These are phyloP conservation scores for Gnathonemus echidnorhynchus DNA, from an alignment of 2,113 vertebrate species.

Conservation along the genomic window DNA sequence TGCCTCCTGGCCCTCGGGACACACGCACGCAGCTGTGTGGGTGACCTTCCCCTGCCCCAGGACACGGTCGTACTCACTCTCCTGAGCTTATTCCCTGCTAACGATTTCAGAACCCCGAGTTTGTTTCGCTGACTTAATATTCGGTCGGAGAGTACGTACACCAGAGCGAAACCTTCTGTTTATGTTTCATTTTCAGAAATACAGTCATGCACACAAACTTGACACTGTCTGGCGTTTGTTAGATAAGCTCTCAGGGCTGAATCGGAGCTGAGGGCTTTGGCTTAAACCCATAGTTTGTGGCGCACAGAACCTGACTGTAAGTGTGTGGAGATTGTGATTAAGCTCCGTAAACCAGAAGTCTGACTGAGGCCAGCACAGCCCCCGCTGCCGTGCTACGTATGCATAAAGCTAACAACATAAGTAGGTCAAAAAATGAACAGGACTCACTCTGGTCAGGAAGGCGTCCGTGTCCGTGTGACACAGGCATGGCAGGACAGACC, in stretches of 20 bases:
- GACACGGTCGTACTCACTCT: no score
- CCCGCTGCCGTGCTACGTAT: not conserved
- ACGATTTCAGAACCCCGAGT: not conserved
- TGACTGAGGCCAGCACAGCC: not conserved
- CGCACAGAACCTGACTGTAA: constrained; percentile 30
- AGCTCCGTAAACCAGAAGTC: not conserved
- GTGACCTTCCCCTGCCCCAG: not conserved
- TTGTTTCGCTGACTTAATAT: not conserved
- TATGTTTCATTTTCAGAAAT: not conserved
- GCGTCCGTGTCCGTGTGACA: not conserved
- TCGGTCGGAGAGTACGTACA: not conserved
- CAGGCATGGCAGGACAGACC: not conserved
- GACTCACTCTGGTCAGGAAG: not conserved
- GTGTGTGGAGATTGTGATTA: constrained; percentile 19
- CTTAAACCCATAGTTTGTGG: constrained; percentile 21
- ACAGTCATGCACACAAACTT: constrained; percentile 5
- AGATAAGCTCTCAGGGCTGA: constrained; percentile 21
- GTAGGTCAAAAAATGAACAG: not conserved
- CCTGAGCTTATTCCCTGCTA: not conserved
- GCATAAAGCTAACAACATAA: not conserved
- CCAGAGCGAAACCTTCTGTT: constrained; percentile 11
- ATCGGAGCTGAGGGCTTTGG: constrained; percentile 28
- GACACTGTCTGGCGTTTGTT: constrained; percentile 16
- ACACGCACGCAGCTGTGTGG: not conserved
- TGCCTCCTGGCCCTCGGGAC: not conserved